phyloP scores from a whole-genome alignment of 2,888 invertebrate genomes.

The Metellina segmentata region DNA sequence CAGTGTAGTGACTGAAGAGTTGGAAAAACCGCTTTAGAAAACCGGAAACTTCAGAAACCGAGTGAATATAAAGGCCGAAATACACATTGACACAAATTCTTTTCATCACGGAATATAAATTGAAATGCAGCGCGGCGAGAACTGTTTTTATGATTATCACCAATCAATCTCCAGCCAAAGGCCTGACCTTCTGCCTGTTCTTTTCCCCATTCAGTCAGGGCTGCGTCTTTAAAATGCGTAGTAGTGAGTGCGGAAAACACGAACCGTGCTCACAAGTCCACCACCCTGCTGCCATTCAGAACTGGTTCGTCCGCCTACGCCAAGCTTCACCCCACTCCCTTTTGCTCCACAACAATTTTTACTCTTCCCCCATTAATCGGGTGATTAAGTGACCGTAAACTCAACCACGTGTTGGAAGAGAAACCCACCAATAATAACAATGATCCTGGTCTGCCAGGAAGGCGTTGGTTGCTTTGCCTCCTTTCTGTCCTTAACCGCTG shows the following conservation, averaged over 20 bases:
- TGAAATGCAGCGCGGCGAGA: not conserved
- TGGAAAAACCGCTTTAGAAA: no score
- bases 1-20: no score
- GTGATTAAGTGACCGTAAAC: constrained; percentile 12
- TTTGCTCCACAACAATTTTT: not conserved
- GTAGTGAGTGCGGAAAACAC: constrained; percentile 17
- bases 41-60: no score
- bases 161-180: constrained; percentile 1
- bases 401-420: not conserved
- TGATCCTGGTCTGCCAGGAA: not conserved
- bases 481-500: not conserved
- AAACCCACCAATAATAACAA: constrained; percentile 17
- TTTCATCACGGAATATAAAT: not conserved
- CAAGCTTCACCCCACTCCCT: not conserved
- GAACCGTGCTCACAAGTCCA: not conserved
- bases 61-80: no score
- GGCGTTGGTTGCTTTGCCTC: not conserved
- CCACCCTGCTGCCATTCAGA: constrained; percentile 18
- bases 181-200: not conserved
- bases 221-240: constrained; percentile 14
- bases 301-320: constrained; percentile 35
- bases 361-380: not conserved
- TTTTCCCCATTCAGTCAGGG: constrained; percentile 22
- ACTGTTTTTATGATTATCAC: constrained; percentile 2
- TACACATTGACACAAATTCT: not conserved